Percentiles rank a stretch among this genome's conserved stretches.
phyloP scores from a whole-genome alignment of 2,888 invertebrate species.

The Tetrapedia diversipes region DNA sequence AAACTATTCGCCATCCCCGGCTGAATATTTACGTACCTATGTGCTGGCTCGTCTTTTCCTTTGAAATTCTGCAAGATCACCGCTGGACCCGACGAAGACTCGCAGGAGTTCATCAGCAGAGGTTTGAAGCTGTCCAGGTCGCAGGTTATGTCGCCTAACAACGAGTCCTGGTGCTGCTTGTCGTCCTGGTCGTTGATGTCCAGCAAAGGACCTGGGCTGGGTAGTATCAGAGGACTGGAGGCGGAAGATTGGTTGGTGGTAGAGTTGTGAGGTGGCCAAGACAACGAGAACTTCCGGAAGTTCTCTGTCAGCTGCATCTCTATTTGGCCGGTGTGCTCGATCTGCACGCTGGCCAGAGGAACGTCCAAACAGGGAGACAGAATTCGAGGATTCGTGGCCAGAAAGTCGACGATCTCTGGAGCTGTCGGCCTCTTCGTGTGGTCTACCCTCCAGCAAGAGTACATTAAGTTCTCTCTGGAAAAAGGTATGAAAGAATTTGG shows the following conservation, averaged over 20 bases:
- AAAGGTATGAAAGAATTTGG: constrained; percentile 65
- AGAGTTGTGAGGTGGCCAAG: constrained; percentile 63
- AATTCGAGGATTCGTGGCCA: constrained; percentile 90
- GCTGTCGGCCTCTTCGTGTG: constrained; percentile 89
- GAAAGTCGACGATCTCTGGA: constrained; percentile 91
- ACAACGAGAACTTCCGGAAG: constrained; percentile 82
- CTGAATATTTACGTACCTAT: constrained; percentile 75
- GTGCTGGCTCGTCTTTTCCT: constrained; percentile 47
- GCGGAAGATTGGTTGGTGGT: constrained; percentile 20
- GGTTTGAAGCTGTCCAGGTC: constrained; percentile 65
- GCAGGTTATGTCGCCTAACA: constrained; percentile 35
- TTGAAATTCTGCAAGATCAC: constrained; percentile 32
- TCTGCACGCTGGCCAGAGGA: constrained; percentile 89
- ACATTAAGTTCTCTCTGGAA: constrained; percentile 88
- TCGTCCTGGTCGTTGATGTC: constrained; percentile 66
- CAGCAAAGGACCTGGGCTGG: constrained; percentile 63
- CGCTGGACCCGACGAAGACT: neutral
- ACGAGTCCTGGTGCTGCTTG: constrained; percentile 44
- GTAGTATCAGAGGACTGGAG: constrained; percentile 35
- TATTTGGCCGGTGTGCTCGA: constrained; percentile 87
- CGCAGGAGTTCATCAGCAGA: constrained; percentile 37
- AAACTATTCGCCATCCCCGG: constrained; percentile 58
- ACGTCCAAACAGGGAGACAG: constrained; percentile 91
- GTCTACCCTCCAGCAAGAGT: constrained; percentile 91
- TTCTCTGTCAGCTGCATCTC: constrained; percentile 84